These are phyloP conservation scores for Crioceris asparagi DNA, from an alignment of 2,888 invertebrate species.

Conservation along the genomic window DNA sequence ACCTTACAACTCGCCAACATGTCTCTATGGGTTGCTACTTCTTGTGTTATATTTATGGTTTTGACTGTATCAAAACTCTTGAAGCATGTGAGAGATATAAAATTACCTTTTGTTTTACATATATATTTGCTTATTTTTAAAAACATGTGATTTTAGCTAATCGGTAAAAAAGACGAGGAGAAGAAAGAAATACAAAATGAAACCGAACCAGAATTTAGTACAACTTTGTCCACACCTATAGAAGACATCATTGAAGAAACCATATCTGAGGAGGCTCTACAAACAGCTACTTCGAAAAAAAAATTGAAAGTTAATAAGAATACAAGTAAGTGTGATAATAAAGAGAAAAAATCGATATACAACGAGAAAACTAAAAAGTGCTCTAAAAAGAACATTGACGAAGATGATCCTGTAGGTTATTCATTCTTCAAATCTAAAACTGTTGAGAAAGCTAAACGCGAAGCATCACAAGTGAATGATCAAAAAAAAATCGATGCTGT, in stretches of 20 bases:
- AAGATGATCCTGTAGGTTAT: slow-evolving; percentile 2
- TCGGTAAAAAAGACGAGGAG: slow-evolving; percentile 11
- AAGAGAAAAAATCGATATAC: no score
- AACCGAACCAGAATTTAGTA: slow-evolving; percentile 22
- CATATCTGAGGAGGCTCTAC: slow-evolving; percentile 12
- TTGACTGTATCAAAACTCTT: not conserved
- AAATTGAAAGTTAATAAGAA: slow-evolving; percentile 12
- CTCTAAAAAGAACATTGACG: slow-evolving; percentile 13
- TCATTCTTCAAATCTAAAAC: no score
- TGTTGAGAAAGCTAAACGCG: no score
- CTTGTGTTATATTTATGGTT: no score
- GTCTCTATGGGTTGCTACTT: no score
- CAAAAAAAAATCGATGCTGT: slow-evolving; percentile 5
- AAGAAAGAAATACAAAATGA: slow-evolving; percentile 14
- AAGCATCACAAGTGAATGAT: no score
- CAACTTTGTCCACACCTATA: slow-evolving; percentile 22
- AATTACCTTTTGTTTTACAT: not conserved
- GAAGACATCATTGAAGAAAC: slow-evolving; percentile 26
- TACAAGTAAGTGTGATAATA: slow-evolving; percentile 4
- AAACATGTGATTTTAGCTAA: no score
- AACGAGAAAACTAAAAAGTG: slow-evolving; percentile 4
- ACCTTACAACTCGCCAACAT: no score
- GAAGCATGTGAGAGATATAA: not conserved
- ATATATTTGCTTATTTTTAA: no score
- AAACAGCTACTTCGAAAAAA: slow-evolving; percentile 8